Base-by-base conservation (phyloP, 1,140 invertebrate species). In the Archegozetes longisetosus region DNA sequence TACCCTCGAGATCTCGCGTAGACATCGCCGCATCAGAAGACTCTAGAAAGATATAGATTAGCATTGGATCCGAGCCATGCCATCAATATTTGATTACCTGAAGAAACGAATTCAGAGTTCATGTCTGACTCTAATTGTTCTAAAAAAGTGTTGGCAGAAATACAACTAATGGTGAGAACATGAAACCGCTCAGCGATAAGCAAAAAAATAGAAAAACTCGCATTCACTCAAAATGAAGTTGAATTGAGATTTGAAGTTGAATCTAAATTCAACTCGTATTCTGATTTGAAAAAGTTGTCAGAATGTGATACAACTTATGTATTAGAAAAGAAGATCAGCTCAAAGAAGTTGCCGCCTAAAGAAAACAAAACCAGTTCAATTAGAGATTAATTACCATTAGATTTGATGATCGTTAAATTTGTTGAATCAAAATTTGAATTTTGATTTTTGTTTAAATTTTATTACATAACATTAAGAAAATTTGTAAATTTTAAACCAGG, bases 21-120 rank as follows among this genome's bases (percentile, higher is more conserved):
- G 48, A 84, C 83, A 2, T 85, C 84, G 0, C 83, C 83, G 0
- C 80, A 83, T 64, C 77, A 81, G 27, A 69, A 76, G 1, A 80
- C 85, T 27, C 70, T 85, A n/a, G 68, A 73, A 49, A 70, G 78
- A 28, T 82, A 64, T 48, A 22, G 27, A 25, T 3, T 9, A 3
- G 17, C n/a, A 26, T n/a, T n/a, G n/a, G n/a, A n/a, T n/a, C n/a
- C n/a, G n/a, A n/a, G n/a, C n/a, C 20, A 22, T 53, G 13, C 13
- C 9, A 29, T 26, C 32, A 40, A 40, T 40, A 40, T 17, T 9
- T 40, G 6, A 9, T 40, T 40, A 9, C 6, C 17, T 40, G 32
- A 40, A 40, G 32, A 40, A 40, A 40, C 6, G 6, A 17, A 40
- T 9, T 40, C 32, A 17, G 32, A 40, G 17, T 6, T 40, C 6